Evolutionary conservation across 2,888 invertebrate genomes (phyloP).

Genomic region (Bimastos eiseni): DNA sequence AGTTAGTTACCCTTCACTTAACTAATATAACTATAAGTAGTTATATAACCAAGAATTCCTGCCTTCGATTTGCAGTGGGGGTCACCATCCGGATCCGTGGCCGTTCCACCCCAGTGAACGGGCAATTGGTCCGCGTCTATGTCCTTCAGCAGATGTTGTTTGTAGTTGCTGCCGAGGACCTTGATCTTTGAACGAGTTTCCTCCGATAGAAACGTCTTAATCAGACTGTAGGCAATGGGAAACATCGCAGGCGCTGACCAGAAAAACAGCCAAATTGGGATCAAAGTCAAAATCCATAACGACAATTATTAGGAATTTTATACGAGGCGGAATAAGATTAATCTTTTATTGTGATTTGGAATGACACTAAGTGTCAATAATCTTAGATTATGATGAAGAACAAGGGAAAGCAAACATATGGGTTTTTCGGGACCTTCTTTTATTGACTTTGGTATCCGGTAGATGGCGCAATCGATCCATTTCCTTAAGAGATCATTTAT

Average conservation of each 20-base stretch:
- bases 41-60: neutral
- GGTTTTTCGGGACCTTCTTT: too few species aligned
- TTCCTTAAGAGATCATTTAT: too few species aligned
- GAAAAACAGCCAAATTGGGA: neutral
- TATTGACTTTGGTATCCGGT: too few species aligned
- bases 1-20: too few species aligned
- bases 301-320: too few species aligned
- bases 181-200: conserved; percentile 86
- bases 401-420: too few species aligned
- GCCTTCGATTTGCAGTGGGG: conserved; percentile 37
- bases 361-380: too few species aligned
- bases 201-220: conserved; percentile 85
- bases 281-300: too few species aligned
- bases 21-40: neutral
- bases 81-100: conserved; percentile 42
- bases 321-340: too few species aligned
- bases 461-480: too few species aligned
- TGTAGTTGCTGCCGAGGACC: conserved; percentile 73
- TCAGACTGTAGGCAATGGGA: conserved; percentile 80
- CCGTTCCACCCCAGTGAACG: conserved; percentile 44
- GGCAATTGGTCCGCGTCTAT: conserved; percentile 43
- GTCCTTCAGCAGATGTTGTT: conserved; percentile 38
- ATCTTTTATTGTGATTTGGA: too few species aligned
- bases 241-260: conserved; percentile 68
- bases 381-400: too few species aligned